These are phyloP conservation scores for Pollimyrus isidori DNA, from an alignment of 2,113 vertebrate species.

Conservation along the genomic window DNA sequence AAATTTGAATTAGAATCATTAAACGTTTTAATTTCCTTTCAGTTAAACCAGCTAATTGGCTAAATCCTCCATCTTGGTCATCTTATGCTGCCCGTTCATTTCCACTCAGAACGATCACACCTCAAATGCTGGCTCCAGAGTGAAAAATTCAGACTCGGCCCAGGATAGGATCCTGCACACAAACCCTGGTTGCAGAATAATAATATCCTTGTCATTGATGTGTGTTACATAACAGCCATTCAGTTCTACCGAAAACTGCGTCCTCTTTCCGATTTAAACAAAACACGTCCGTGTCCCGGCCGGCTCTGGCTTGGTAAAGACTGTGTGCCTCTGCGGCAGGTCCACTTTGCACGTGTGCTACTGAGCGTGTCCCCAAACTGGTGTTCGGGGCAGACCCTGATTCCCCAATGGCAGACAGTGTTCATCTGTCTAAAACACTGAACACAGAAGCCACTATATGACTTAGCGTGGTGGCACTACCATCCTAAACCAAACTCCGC, in stretches of 20 bases:
- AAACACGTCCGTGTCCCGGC: neutral
- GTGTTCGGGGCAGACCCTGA: neutral
- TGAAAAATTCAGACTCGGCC: neutral
- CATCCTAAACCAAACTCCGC: no score
- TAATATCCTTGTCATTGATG: neutral
- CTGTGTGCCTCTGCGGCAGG: neutral
- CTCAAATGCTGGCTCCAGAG: neutral
- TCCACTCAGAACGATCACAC: neutral
- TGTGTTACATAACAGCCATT: neutral
- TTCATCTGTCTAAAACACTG: neutral
- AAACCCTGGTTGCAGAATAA: neutral
- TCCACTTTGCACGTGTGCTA: neutral
- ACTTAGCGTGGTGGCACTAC: no score
- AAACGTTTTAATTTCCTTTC: neutral
- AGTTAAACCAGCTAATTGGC: neutral
- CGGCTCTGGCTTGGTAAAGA: neutral
- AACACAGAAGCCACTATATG: neutral
- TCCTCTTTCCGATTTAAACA: neutral
- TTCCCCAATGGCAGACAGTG: neutral
- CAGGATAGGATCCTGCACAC: neutral
- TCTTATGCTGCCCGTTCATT: neutral
- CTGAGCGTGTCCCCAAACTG: neutral
- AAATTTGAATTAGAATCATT: neutral
- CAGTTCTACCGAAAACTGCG: neutral
- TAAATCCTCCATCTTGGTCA: neutral